Evolutionary conservation across 2,113 vertebrate genomes (phyloP).

Genomic region (Petaurus breviceps): DNA sequence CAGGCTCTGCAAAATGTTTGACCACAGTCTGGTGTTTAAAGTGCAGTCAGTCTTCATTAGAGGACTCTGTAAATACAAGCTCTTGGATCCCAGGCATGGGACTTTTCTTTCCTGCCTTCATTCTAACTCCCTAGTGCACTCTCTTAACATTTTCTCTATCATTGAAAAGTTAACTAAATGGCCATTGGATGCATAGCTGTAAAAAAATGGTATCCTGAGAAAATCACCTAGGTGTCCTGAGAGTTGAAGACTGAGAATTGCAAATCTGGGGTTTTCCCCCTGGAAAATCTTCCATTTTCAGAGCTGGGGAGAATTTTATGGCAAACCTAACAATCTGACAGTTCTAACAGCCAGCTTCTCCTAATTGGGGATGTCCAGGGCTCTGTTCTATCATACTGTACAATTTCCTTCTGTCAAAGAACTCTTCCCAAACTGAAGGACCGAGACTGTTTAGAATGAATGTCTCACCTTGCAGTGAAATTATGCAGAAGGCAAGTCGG

Average conservation of each 20-base stretch:
- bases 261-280: background rate
- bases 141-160: background rate
- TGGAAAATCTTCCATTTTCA: background rate
- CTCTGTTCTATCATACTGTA: conserved; percentile 45
- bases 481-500: conserved; percentile 22
- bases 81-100: conserved; percentile 26
- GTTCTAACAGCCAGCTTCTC: background rate
- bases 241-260: background rate
- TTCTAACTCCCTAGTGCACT: conserved; percentile 9
- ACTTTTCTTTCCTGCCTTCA: background rate
- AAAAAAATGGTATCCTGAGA: background rate
- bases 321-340: conserved; percentile 26
- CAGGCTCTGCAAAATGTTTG: conserved; percentile 63
- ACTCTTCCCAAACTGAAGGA: background rate
- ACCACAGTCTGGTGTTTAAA: conserved; percentile 57
- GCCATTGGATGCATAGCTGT: background rate
- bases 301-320: background rate
- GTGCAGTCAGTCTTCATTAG: conserved; percentile 58
- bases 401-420: conserved; percentile 51
- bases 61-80: conserved; percentile 52
- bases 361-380: background rate
- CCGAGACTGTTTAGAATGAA: conserved; percentile 41
- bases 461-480: conserved; percentile 18
- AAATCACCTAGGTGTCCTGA: background rate
- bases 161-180: background rate